Percentiles rank a stretch among this genome's conserved stretches.
Evolutionary conservation across 64 coral and sea anemone genomes (phyloP).

Genomic region (Platygyra sinensis): DNA sequence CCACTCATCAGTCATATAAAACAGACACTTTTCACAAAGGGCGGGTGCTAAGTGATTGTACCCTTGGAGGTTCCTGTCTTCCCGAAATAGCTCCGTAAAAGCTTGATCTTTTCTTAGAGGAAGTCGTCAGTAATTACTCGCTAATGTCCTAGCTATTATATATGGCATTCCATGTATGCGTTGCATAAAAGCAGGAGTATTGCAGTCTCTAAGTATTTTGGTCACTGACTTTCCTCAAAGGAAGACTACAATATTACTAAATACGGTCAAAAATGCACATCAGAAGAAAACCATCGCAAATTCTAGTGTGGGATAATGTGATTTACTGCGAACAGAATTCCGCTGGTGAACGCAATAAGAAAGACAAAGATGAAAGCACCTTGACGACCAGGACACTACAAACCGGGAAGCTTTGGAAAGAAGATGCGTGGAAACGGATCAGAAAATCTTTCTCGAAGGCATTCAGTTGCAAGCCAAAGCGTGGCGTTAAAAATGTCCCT

Average conservation of each 20-base stretch:
- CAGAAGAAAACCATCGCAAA: not conserved
- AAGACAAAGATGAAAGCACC: not conserved
- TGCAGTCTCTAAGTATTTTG: not conserved
- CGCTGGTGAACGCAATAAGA: not conserved
- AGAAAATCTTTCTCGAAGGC: not conserved
- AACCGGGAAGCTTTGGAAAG: not conserved
- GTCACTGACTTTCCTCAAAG: not conserved
- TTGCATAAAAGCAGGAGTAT: not conserved
- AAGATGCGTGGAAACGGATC: slow-evolving; percentile 17
- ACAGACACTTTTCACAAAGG: not conserved
- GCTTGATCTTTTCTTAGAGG: not conserved
- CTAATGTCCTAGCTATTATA: slow-evolving; percentile 2
- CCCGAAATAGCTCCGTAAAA: slow-evolving; percentile 28
- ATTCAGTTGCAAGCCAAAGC: not conserved
- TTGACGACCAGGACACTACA: not conserved
- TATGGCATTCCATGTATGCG: not conserved
- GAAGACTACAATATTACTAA: not conserved
- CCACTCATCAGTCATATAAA: not conserved
- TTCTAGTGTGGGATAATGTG: not conserved
- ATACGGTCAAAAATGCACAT: slow-evolving; percentile 26
- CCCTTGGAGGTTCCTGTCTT: not conserved
- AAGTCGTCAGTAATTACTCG: slow-evolving; percentile 15
- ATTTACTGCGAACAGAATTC: not conserved
- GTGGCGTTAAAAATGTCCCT: not conserved
- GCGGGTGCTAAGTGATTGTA: not conserved